A percentile compares a stretch with the other conserved stretches of the same genome.
Conservation (phyloP, 2,888 invertebrate genomes). For the Orchestes rusci region DNA sequence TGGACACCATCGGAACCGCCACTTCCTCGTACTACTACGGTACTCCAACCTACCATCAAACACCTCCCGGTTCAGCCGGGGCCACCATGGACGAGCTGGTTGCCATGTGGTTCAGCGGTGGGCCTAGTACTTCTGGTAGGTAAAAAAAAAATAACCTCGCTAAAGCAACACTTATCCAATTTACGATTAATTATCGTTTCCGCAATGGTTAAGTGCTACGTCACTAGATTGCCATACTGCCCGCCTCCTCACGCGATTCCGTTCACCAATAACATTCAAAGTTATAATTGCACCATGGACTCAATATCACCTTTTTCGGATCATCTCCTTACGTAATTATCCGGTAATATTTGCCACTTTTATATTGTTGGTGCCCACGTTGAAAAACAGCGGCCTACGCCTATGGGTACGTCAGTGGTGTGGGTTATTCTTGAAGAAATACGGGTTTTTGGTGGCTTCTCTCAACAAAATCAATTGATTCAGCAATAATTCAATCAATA, state of each 20-base stretch:
- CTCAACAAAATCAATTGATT: too few species aligned
- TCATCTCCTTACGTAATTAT: conserved; percentile 20
- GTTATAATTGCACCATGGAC: conserved; percentile 21
- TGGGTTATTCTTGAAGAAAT: too few species aligned
- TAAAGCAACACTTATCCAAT: conserved; percentile 4
- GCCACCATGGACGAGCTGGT: conserved; percentile 68
- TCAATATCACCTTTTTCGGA: conserved; percentile 23
- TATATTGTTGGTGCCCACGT: conserved; percentile 19
- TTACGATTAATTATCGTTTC: conserved; percentile 8
- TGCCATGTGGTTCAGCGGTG: conserved; percentile 64
- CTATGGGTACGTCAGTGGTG: conserved; percentile 23
- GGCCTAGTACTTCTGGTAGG: conserved; percentile 42
- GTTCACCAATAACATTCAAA: conserved; percentile 20
- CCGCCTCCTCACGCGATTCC: conserved; percentile 16
- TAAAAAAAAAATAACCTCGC: neutral
- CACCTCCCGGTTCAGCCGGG: conserved; percentile 29
- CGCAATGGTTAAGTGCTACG: conserved; percentile 6
- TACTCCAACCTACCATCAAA: conserved; percentile 26
- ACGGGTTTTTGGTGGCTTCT: too few species aligned
- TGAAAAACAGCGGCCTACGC: conserved; percentile 18
- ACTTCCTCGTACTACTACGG: conserved; percentile 29
- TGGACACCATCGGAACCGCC: conserved; percentile 15
- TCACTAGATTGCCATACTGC: conserved; percentile 14
- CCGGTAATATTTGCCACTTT: conserved; percentile 24
- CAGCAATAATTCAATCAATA: too few species aligned